Percentiles rank a stretch among this genome's conserved stretches.
Evolutionary conservation across 2,113 vertebrate species (phyloP).

Genomic region (Anhinga anhinga): DNA sequence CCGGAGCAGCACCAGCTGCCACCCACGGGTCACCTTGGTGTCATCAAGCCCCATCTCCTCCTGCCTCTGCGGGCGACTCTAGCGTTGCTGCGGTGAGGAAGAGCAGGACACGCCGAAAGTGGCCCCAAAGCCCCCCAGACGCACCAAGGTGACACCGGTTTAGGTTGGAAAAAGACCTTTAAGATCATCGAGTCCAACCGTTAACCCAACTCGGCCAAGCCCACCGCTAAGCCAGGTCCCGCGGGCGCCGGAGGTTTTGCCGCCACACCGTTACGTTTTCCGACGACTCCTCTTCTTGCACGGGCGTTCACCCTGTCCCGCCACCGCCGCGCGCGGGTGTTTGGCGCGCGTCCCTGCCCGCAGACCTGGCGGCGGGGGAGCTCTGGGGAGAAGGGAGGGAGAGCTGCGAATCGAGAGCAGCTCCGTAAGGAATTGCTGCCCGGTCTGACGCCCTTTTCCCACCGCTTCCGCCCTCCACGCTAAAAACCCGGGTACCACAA

Average conservation of each 20-base stretch:
- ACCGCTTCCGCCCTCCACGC: neutral
- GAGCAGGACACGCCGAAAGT: neutral
- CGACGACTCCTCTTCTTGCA: neutral
- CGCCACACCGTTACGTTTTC: fast-evolving
- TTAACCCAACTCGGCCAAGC: neutral
- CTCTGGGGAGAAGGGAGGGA: neutral
- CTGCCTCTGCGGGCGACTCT: fast-evolving
- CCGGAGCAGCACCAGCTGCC: neutral
- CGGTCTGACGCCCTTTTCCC: neutral
- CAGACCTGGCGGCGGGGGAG: neutral
- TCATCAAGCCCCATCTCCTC: neutral
- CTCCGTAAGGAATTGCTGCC: neutral
- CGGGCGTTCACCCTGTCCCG: neutral
- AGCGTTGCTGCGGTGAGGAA: neutral
- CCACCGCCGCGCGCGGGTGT: neutral
- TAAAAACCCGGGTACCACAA: neutral
- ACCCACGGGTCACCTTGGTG: neutral
- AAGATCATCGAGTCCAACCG: neutral
- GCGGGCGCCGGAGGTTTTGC: neutral
- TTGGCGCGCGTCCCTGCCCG: neutral
- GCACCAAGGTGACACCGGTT: neutral
- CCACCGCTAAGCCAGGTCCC: neutral
- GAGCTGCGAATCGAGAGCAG: neutral
- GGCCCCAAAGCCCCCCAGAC: neutral
- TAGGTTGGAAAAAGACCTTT: neutral